phyloP scores from a whole-genome alignment of 2,888 invertebrate species.

The Tinea trinotella region DNA sequence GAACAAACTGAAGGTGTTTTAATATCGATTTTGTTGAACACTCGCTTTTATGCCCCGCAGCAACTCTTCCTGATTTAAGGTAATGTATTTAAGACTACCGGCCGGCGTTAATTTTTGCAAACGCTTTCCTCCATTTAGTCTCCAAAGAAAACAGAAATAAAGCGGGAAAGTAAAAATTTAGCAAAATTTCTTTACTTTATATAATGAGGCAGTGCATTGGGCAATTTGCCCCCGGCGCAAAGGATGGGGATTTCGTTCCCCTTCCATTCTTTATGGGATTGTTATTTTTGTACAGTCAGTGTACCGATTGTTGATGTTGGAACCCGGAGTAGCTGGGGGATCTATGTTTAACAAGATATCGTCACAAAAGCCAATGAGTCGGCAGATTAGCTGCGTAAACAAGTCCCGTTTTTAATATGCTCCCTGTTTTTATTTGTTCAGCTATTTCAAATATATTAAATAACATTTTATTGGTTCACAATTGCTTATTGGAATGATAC shows the following conservation, averaged over 20 bases:
- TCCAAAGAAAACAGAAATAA: conserved; percentile 30
- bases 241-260: conserved; percentile 24
- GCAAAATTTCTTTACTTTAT: conserved; percentile 34
- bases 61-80: conserved; percentile 14
- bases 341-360: conserved; percentile 3
- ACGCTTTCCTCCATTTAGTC: conserved; percentile 34
- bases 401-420: neutral
- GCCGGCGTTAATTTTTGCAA: conserved; percentile 32
- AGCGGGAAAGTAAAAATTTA: conserved; percentile 28
- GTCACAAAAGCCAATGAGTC: conserved; percentile 15
- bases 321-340: neutral
- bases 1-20: conserved; percentile 8
- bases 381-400: conserved; percentile 14
- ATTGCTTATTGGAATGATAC: neutral
- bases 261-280: conserved; percentile 48
- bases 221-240: conserved; percentile 42
- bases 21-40: conserved; percentile 1
- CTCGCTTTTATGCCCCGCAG: conserved; percentile 6
- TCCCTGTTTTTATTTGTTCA: neutral
- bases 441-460: too few relatives aligned
- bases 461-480: too few relatives aligned
- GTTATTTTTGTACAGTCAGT: conserved; percentile 51
- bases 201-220: conserved; percentile 41
- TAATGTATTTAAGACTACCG: conserved; percentile 25
- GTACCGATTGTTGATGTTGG: conserved; percentile 25